A percentile compares a stretch with the other conserved stretches of the same genome.
Conservation (phyloP, 2,888 invertebrate species). For the Drosophila gaucha region DNA sequence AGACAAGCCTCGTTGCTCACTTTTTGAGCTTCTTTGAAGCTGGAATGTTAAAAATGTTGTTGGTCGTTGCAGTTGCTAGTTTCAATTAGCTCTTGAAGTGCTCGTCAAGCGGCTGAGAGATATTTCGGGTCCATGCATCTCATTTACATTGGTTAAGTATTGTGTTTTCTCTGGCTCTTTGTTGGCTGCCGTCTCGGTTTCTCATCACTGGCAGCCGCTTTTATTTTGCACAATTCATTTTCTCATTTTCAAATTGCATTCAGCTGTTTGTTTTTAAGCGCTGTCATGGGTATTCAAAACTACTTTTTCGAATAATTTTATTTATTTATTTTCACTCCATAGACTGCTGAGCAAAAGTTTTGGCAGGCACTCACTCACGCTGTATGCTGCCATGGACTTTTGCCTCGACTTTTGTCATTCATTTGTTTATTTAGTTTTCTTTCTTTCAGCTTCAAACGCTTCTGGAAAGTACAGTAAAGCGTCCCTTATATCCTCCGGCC, state of each 20-base stretch:
- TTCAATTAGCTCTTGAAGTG: slow-evolving; percentile 45
- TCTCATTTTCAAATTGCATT: slow-evolving; percentile 68
- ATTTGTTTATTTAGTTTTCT: slow-evolving; percentile 68
- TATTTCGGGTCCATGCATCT: slow-evolving; percentile 60
- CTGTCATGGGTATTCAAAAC: slow-evolving; percentile 72
- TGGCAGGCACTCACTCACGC: slow-evolving; percentile 3
- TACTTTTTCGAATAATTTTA: slow-evolving; percentile 69
- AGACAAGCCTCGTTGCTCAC: not conserved
- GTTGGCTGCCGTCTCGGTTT: slow-evolving; percentile 23
- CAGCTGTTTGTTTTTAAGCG: slow-evolving; percentile 66
- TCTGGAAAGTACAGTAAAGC: slow-evolving; percentile 51
- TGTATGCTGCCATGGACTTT: slow-evolving; percentile 6
- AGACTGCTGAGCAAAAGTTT: slow-evolving; percentile 40
- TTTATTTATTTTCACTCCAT: slow-evolving; percentile 68
- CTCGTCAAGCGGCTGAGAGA: slow-evolving; percentile 23
- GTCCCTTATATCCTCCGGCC: slow-evolving; percentile 4
- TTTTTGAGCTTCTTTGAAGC: slow-evolving; percentile 43
- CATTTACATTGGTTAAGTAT: slow-evolving; percentile 54
- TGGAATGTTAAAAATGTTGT: slow-evolving; percentile 48
- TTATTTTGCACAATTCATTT: slow-evolving; percentile 59
- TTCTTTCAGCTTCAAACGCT: slow-evolving; percentile 31
- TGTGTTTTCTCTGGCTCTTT: slow-evolving; percentile 23
- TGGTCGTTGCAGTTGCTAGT: slow-evolving; percentile 20
- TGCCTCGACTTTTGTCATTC: slow-evolving; percentile 47
- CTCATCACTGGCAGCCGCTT: slow-evolving; percentile 41